Evolutionary conservation across 2,888 invertebrate genomes (phyloP).

Genomic region (Gari tellinella): DNA sequence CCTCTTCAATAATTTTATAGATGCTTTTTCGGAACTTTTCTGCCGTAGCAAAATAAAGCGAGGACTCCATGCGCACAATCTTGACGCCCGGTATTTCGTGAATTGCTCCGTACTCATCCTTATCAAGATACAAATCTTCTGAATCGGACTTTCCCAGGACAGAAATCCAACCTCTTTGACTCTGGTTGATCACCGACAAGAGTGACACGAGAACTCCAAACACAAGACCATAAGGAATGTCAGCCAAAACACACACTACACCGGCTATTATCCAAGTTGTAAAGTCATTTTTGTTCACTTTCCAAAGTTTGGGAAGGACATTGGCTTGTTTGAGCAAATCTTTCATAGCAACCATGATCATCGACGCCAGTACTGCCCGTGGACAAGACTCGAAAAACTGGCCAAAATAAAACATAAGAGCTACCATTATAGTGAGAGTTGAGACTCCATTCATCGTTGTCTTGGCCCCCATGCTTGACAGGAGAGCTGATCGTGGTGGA

Average conservation of each 20-base stretch:
- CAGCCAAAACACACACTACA: slow-evolving; percentile 71
- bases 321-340: slow-evolving; percentile 87
- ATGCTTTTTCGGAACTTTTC: slow-evolving; percentile 78
- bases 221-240: slow-evolving; percentile 77
- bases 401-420: slow-evolving; percentile 74
- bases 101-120: slow-evolving; percentile 67
- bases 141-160: slow-evolving; percentile 65
- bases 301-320: slow-evolving; percentile 90
- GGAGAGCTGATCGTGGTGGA: slow-evolving; percentile 73
- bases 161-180: slow-evolving; percentile 74
- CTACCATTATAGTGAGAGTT: slow-evolving; percentile 73
- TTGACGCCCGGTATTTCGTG: slow-evolving; percentile 71
- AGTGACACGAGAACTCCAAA: slow-evolving; percentile 75
- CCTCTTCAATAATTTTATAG: slow-evolving; percentile 71
- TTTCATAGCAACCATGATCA: slow-evolving; percentile 84
- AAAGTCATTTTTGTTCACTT: slow-evolving; percentile 91
- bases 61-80: slow-evolving; percentile 80
- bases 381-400: slow-evolving; percentile 78
- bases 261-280: slow-evolving; percentile 79
- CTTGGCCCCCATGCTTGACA: slow-evolving; percentile 75
- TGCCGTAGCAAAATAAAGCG: slow-evolving; percentile 80
- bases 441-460: slow-evolving; percentile 68
- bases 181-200: slow-evolving; percentile 74
- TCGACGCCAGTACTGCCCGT: slow-evolving; percentile 82
- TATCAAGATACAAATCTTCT: slow-evolving; percentile 68